Base-by-base conservation (phyloP, 30 jellyfish, hydroid and myxozoan genomes). In the Morbakka virulenta region DNA sequence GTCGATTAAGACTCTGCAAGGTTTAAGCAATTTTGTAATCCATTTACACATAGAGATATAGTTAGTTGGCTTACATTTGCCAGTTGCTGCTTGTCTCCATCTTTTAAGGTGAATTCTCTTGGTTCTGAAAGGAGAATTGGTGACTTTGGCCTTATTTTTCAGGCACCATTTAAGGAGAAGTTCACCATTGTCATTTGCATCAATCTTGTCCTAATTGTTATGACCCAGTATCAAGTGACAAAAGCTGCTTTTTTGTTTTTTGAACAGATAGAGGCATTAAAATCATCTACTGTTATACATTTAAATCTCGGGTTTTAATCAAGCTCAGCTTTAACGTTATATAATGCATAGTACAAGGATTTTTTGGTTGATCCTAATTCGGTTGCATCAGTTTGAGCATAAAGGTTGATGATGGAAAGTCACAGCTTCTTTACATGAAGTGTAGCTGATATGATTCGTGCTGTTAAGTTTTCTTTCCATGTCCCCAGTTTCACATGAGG, bases 71-170 rank as follows among this genome's bases (percentile, higher is more conserved):
- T 57, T 57, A 29, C 70, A 57, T 12, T 22, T 57, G 22, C 70
- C 70, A 22, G 70, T 57, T 57, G 70, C 70, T 13, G 70, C 70
- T 0, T 57, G 70, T 22, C 70, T 57, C 70, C 70, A 57, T 0
- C 33, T 57, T 33, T 57, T 33, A 33, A 29, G 70, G 26, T 57
- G 70, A 6, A 57, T 57, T 57, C 70, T 57, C 27, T 57, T n/a
- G n/a, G n/a, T n/a, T n/a, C n/a, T n/a, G n/a, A n/a, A n/a, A n/a
- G n/a, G n/a, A n/a, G n/a, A n/a, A 57, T 57, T 57, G 33, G 22
- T 57, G 22, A 0, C 27, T 21, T 57, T 24, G 17, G n/a, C 13
- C 20, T 0, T 14, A 23, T 65, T 31, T 13, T 31, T 21, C 66
- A 24, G 67, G 20, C 61, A 65, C 77, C 64, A 65, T 12, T 25